Evolutionary conservation across 2,797 vertebrate genomes (phyloP), one percentile per base, ranked within the genome.

Genomic region (Miichthys miiuy): DNA sequence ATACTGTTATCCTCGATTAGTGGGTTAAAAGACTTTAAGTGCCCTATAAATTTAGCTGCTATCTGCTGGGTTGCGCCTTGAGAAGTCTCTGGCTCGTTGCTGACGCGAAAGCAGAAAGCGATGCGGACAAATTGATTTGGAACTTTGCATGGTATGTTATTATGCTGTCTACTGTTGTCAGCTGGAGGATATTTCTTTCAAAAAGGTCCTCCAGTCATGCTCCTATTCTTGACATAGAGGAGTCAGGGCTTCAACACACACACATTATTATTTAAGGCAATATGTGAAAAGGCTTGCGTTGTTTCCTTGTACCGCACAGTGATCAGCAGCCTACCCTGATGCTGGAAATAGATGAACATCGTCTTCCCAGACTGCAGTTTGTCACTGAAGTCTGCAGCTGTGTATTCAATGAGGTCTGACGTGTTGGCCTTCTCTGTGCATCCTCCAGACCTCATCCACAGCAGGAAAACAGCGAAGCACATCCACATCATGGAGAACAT

Each of bases 291-390:
- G 17, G 3, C 6, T 1, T 20, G 46, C 38, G 4, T 51, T 25
- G 27, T 73, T 51, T 54, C n/a, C 25, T 9, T 46, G 8, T 13
- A 2, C 2, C 2, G 3, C 27, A 30, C 1, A 38, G 3, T 14
- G 8, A 38, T 38, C 34, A 48, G 6, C n/a, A 9, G 11, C 93
- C 84, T 89, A 97, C 97, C 95, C 77, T 91, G 80, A 71, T 89
- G 93, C 75, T 94, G 93, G 86, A 98, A 98, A 88, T 97, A 97
- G 79, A 97, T 86, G 60, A 98, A 95, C 56, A 96, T 94, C 5
- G 95, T 95, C 88, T 95, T 97, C 75, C 96, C 96, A 23, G 95
- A 85, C 21, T 93, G 82, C 85, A 96, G 54, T 21, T 85, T 90
- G 4, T 90, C 85, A 44, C 85, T 72, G 66, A 93, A 91, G 57